These are phyloP conservation scores for Machaerirhynchus nigripectus DNA, from an alignment of 2,113 vertebrate species.

Conservation along the genomic window DNA sequence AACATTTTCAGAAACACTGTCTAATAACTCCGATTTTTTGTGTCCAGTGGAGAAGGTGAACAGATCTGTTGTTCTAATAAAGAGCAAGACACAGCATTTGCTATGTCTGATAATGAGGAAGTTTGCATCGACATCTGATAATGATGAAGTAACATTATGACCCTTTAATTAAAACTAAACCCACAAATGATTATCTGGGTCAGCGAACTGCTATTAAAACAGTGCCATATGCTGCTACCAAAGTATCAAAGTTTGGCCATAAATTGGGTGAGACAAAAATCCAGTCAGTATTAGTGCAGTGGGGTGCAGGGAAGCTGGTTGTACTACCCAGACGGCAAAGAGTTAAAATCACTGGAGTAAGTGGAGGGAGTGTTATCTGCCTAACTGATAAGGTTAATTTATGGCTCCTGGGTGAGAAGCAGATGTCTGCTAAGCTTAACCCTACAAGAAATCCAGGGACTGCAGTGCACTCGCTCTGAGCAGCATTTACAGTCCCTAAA, in stretches of 20 bases:
- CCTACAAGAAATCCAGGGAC: background rate
- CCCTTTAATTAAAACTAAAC: background rate
- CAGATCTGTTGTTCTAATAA: background rate
- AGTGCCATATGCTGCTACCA: too few species aligned
- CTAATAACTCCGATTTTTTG: background rate
- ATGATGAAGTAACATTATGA: background rate
- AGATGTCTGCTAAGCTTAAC: background rate
- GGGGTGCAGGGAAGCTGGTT: background rate
- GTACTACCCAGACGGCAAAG: background rate
- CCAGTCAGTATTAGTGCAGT: background rate
- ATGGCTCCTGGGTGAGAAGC: background rate
- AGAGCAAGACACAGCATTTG: background rate
- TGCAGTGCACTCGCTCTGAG: background rate
- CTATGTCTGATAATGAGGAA: background rate
- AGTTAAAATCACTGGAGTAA: background rate
- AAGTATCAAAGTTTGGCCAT: background rate
- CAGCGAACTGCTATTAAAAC: background rate
- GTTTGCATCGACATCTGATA: background rate
- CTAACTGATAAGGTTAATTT: background rate
- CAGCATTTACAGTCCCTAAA: background rate
- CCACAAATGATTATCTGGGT: background rate
- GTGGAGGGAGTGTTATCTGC: background rate
- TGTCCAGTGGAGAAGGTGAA: background rate
- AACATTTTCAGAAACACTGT: background rate
- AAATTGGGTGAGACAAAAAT: accelerated